A percentile compares a stretch with the other conserved stretches of the same genome.
Conservation (phyloP, 2,888 invertebrate genomes). For the Abscondita cerata region DNA sequence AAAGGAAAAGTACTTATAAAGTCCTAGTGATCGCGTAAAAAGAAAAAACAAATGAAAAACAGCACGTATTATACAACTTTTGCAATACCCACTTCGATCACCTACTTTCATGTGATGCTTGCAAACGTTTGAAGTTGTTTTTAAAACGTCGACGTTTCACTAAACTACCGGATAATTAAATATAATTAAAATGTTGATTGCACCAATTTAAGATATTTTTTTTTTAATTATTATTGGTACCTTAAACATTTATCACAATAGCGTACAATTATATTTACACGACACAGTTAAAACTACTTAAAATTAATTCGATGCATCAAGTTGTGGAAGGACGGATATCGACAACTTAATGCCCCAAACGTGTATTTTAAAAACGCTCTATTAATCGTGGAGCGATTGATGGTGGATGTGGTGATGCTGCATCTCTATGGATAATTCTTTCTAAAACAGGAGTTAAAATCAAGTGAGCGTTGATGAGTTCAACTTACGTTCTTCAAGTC, state of each 20-base stretch:
- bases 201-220: background rate
- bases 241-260: slow-evolving; percentile 45
- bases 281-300: slow-evolving; percentile 12
- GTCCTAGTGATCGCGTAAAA: too few species aligned
- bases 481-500: slow-evolving; percentile 28
- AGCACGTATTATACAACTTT: too few species aligned
- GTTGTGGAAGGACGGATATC: slow-evolving; percentile 47
- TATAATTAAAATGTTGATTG: background rate
- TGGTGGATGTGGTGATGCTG: slow-evolving; percentile 57
- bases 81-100: slow-evolving; percentile 3
- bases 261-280: slow-evolving; percentile 30
- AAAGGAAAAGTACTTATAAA: background rate
- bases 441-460: slow-evolving; percentile 45
- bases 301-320: slow-evolving; percentile 30
- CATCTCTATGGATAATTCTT: slow-evolving; percentile 58
- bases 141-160: background rate
- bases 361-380: background rate
- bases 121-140: slow-evolving; percentile 12
- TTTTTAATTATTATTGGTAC: slow-evolving; percentile 9
- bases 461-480: background rate
- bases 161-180: background rate
- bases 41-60: background rate
- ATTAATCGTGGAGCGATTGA: background rate
- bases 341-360: slow-evolving; percentile 41
- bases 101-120: slow-evolving; percentile 16